These are phyloP conservation scores for Prostheceraeus crozeri DNA, from an alignment of 2,888 invertebrate species.

Conservation along the genomic window DNA sequence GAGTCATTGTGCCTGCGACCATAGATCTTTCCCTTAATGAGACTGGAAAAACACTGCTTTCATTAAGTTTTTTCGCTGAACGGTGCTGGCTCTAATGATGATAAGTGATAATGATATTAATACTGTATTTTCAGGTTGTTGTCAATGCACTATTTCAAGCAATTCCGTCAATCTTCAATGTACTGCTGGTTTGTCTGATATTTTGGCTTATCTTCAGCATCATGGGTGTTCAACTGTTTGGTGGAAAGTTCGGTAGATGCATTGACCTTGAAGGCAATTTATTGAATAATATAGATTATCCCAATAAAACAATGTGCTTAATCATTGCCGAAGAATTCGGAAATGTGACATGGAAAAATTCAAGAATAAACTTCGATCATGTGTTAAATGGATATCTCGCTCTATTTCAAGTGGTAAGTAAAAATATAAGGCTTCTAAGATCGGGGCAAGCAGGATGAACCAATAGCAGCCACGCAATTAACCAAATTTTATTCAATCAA, in stretches of 20 bases:
- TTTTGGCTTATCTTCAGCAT: slow-evolving; percentile 99
- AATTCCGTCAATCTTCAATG: slow-evolving; percentile 98
- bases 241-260: slow-evolving; percentile 77
- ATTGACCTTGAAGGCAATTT: slow-evolving; percentile 60
- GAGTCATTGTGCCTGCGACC: too few species aligned
- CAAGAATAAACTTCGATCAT: slow-evolving; percentile 94
- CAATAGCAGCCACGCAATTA: too few species aligned
- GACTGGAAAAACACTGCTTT: too few species aligned
- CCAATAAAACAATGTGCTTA: slow-evolving; percentile 73
- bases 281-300: slow-evolving; percentile 71
- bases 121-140: slow-evolving; percentile 75
- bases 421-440: too few species aligned
- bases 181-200: slow-evolving; percentile 94
- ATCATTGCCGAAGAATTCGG: slow-evolving; percentile 62
- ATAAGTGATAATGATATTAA: too few species aligned
- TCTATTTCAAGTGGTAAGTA: slow-evolving; percentile 76
- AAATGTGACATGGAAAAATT: slow-evolving; percentile 86
- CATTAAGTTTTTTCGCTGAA: too few species aligned
- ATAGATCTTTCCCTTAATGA: too few species aligned
- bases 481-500: too few species aligned
- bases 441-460: too few species aligned
- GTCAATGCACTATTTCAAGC: slow-evolving; percentile 97
- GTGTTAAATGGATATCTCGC: slow-evolving; percentile 92
- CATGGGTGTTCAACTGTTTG: slow-evolving; percentile 93
- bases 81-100: too few species aligned